These are phyloP conservation scores for Callaeas wilsoni DNA, from an alignment of 2,113 vertebrate genomes.

Conservation along the genomic window DNA sequence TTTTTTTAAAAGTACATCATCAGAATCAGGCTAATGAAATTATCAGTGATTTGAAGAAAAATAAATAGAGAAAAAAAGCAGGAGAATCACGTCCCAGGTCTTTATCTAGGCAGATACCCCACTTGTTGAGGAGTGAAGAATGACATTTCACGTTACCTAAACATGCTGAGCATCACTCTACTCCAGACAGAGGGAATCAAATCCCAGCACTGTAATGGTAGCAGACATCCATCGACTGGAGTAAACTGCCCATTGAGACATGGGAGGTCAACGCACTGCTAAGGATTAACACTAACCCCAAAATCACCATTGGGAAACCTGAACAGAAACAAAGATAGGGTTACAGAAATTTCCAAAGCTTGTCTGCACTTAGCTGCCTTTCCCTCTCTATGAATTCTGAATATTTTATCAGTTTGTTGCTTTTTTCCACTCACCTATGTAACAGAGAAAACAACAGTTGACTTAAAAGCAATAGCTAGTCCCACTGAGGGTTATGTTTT, in stretches of 20 bases:
- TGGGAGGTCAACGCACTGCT: neutral
- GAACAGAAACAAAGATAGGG: neutral
- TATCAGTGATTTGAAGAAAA: neutral
- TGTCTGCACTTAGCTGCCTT: neutral
- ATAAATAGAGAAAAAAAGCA: neutral
- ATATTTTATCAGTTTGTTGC: neutral
- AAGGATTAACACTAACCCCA: neutral
- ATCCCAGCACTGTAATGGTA: neutral
- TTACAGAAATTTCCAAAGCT: neutral
- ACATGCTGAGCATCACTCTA: neutral
- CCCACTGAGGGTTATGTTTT: neutral
- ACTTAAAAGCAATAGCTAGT: conserved; percentile 18
- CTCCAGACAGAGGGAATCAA: neutral
- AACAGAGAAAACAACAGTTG: neutral
- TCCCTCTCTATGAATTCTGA: neutral
- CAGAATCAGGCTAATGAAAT: neutral
- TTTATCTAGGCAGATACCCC: neutral
- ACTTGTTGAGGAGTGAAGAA: neutral
- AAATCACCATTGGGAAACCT: neutral
- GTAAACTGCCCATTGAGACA: neutral
- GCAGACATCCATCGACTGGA: neutral
- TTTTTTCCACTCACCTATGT: neutral
- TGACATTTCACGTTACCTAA: neutral
- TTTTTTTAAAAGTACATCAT: neutral
- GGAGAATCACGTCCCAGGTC: neutral